A percentile compares a stretch with the other conserved stretches of the same genome.
Conservation (phyloP, 2,888 invertebrate species). For the Caenorhabditis doughertyi region DNA sequence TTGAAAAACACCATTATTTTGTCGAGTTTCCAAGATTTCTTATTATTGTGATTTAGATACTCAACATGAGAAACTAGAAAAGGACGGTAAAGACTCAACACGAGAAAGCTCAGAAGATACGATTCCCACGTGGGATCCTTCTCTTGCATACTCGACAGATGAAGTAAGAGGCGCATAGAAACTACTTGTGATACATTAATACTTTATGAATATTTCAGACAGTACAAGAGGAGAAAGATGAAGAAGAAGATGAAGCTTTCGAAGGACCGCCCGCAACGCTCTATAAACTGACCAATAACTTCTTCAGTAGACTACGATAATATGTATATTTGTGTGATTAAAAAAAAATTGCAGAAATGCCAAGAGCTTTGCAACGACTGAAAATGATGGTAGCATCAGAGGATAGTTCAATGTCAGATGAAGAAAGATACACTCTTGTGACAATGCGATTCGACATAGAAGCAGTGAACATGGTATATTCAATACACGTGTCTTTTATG, state of each 20-base stretch:
- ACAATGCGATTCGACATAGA: conserved; percentile 55
- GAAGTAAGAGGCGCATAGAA: not conserved
- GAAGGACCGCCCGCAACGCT: conserved; percentile 29
- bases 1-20: too few relatives aligned
- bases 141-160: conserved; percentile 22
- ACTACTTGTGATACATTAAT: not conserved
- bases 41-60: too few relatives aligned
- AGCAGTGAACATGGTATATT: conserved; percentile 50
- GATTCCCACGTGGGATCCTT: conserved; percentile 34
- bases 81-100: not conserved
- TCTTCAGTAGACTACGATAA: conserved; percentile 34
- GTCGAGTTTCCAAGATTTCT: too few relatives aligned
- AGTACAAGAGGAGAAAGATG: conserved; percentile 6
- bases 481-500: not conserved
- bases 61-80: not conserved
- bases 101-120: conserved; percentile 18
- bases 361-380: conserved; percentile 36
- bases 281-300: conserved; percentile 44
- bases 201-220: conserved; percentile 4
- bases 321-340: not conserved
- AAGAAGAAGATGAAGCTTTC: conserved; percentile 22
- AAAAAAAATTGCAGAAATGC: conserved; percentile 30
- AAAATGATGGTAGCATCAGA: conserved; percentile 38
- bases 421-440: conserved; percentile 36
- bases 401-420: conserved; percentile 21